Base-by-base conservation (phyloP, 2,797 vertebrate genomes). In the Eulemur mongoz region DNA sequence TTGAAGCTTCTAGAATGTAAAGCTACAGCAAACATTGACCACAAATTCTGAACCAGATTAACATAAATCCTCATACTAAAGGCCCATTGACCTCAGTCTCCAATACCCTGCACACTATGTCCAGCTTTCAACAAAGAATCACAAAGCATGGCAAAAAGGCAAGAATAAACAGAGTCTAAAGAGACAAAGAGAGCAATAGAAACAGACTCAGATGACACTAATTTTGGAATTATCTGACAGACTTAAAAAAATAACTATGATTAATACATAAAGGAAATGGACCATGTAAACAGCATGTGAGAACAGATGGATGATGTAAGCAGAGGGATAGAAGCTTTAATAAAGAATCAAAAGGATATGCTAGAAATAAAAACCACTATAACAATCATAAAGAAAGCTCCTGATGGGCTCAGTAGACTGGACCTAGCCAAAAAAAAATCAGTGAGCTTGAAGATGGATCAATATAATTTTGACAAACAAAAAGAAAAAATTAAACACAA, bases 121-220 rank as follows among this genome's bases (percentile, higher is more conserved):
- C 0, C 5, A 87, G 38, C 4, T 92, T 92, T 82, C n/a, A 86
- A 25, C 20, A 70, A 82, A 69, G 7, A 38, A 72, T 40, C 20
- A 65, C 5, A 76, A 85, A 15, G 15, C 14, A 76, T 52, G 27
- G 25, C 23, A 63, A 43, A 93, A 89, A 25, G 17, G 2, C 14
- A 79, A 78, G 9, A n/a, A 79, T 40, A 59, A 72, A 59, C 15
- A 50, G 15, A 89, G 32, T 43, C 50, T 54, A 32, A 82, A 75
- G 13, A 27, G 18, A 80, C 4, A 91, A 96, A 59, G 5, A 12
- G 45, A 30, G 43, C 50, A 76, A 69, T 1, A 90, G 20, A 76
- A 94, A 17, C 27, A 85, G 81, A 85, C 45, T 70, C n/a, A n/a
- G 12, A 76, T 80, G 45, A 88, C 65, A 83, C 12, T 76, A 20